Base-by-base conservation (phyloP, 2,888 invertebrate species). In the Leptinotarsa juncta region DNA sequence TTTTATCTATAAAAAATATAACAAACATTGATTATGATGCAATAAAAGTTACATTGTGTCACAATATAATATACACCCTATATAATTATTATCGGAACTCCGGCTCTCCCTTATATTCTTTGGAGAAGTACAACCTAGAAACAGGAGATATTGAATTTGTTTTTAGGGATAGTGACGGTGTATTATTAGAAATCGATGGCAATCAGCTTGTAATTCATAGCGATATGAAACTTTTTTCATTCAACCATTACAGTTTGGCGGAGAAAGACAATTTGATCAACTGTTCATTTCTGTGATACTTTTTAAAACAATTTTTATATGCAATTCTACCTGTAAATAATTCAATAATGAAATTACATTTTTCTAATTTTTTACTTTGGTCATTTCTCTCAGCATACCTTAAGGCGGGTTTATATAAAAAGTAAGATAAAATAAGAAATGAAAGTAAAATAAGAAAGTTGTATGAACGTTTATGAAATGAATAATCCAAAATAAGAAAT, bases 21-120 rank as follows among this genome's bases (percentile, higher is more conserved):
- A 70, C 73, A 66, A 49, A 76, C 77, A 60, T 67, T 69, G 49
- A 78, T 65, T 79, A 71, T 73, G 81, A 81, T 70, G 72, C 76
- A 70, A 76, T 83, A 48, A 82, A 85, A 68, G 80, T 83, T 4
- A 77, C 80, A 16, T 62, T 83, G 4, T 83, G 85, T 75, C 72
- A 80, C 23, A 80, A 83, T 69, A 68, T 74, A 20, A 70, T 83
- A 23, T 84, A 83, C 70, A 84, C 84, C 5, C 72, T 84, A 14
- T 84, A 82, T 69, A 84, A 81, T 65, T 71, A 81, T 65, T 71
- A 79, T n/a, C 75, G 66, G 15, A 60, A 60, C 48, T 15, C 51
- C 50, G 16, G 16, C 42, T n/a, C 3, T 48, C 48, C 48, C 4
- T 3, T 14, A 15, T 78, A 71, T 57, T 68, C 75, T 23, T 67